phyloP scores from a whole-genome alignment of 2,888 invertebrate genomes.

The Limnephilus auricula region DNA sequence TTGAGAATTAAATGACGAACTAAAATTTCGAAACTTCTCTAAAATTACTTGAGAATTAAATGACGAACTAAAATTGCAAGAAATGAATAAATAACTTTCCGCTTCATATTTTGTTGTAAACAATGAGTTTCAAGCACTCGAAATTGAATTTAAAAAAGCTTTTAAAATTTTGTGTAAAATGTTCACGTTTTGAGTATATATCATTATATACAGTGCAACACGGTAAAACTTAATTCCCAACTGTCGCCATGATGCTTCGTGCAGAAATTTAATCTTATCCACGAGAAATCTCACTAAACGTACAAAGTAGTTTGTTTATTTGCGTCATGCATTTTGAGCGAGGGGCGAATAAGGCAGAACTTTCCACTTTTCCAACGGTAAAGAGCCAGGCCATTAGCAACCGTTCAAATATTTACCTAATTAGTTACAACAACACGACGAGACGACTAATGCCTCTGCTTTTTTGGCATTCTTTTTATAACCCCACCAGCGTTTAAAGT shows the following conservation, averaged over 20 bases:
- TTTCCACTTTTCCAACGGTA: background rate
- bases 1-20: no score
- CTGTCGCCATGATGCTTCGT: background rate
- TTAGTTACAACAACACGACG: background rate
- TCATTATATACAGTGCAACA: background rate
- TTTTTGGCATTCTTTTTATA: background rate
- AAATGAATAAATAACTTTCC: no score
- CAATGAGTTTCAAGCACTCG: no score
- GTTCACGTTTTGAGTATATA: background rate
- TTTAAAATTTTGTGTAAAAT: background rate
- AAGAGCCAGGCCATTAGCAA: slow-evolving; percentile 4
- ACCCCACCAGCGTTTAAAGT: background rate
- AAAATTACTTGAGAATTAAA: no score
- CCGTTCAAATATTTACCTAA: slow-evolving; percentile 11
- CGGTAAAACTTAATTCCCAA: background rate
- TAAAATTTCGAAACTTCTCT: no score
- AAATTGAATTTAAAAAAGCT: background rate
- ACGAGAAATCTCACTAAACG: background rate
- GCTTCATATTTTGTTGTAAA: no score
- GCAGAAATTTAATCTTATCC: background rate
- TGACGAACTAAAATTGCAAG: no score
- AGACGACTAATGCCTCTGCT: slow-evolving; percentile 10
- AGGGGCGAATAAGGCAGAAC: background rate
- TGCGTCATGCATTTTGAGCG: background rate
- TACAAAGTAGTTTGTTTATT: background rate